Percentiles rank a stretch among this genome's conserved stretches.
phyloP scores from a whole-genome alignment of 2,113 vertebrate species.

The Nicator chloris region DNA sequence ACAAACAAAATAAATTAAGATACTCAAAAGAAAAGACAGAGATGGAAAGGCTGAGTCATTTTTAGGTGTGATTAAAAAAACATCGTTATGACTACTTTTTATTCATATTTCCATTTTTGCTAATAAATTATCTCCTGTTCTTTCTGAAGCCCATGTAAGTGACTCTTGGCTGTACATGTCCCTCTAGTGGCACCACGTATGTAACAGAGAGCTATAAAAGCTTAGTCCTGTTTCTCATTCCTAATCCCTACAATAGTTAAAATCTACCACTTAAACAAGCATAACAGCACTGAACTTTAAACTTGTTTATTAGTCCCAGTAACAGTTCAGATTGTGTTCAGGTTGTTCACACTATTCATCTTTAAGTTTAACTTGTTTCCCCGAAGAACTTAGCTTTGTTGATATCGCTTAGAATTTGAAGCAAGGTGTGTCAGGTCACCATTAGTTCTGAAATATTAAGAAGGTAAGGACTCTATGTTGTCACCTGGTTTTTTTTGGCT shows the following conservation, averaged over 20 bases:
- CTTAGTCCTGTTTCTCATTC: background rate
- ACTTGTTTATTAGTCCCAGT: background rate
- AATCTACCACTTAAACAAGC: background rate
- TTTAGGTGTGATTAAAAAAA: background rate
- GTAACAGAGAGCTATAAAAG: slow-evolving; percentile 14
- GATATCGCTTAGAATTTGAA: background rate
- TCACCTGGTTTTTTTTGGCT: background rate
- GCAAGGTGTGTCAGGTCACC: background rate
- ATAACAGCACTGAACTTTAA: background rate
- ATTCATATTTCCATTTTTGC: background rate
- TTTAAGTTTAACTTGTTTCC: background rate
- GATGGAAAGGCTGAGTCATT: background rate
- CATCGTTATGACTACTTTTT: background rate
- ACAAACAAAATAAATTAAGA: background rate
- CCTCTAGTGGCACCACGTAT: slow-evolving; percentile 75
- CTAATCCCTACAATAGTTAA: background rate
- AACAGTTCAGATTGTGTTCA: background rate
- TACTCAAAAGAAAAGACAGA: background rate
- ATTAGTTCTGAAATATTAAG: background rate
- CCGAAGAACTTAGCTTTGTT: background rate
- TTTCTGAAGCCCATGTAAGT: slow-evolving; percentile 2
- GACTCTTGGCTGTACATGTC: slow-evolving; percentile 72
- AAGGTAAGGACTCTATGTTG: background rate
- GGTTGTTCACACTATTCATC: background rate
- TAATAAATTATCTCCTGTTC: background rate